Evolutionary conservation across 2,113 vertebrate genomes (phyloP).

Genomic region (Odontophorus gujanensis): DNA sequence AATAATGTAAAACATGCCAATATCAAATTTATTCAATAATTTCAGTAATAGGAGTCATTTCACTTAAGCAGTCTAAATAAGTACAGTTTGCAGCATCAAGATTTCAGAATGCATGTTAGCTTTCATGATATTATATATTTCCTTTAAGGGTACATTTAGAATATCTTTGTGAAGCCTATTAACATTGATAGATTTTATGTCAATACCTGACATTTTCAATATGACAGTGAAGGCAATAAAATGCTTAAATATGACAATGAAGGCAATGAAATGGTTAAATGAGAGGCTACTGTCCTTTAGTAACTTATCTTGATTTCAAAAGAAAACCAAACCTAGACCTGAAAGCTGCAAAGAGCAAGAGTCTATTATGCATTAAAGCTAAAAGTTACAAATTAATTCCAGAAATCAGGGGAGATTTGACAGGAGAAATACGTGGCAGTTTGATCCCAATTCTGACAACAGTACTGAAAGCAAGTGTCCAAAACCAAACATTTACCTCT

Average conservation of each 20-base stretch:
- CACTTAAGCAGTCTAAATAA: not conserved
- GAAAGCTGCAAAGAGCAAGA: not conserved
- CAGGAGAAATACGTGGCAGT: not conserved
- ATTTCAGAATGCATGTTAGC: not conserved
- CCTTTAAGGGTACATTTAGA: not conserved
- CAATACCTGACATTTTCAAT: not conserved
- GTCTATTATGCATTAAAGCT: not conserved
- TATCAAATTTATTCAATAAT: not conserved
- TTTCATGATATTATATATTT: not conserved
- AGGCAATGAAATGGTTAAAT: not conserved
- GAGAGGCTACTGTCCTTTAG: not conserved
- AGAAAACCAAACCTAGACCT: not conserved
- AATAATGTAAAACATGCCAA: slow-evolving; percentile 27
- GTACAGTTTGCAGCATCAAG: not conserved
- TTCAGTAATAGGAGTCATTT: slow-evolving; percentile 12
- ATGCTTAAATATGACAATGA: not conserved
- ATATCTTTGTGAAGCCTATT: not conserved
- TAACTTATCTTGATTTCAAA: not conserved
- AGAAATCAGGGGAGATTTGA: slow-evolving; percentile 27
- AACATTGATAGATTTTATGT: not conserved
- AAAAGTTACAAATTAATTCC: slow-evolving; percentile 8
- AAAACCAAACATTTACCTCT: not conserved
- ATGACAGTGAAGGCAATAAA: not conserved
- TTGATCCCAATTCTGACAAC: not conserved
- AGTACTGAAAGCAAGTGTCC: not conserved